phyloP scores from a whole-genome alignment of 2,888 invertebrate species.

The Mythimna pallens region DNA sequence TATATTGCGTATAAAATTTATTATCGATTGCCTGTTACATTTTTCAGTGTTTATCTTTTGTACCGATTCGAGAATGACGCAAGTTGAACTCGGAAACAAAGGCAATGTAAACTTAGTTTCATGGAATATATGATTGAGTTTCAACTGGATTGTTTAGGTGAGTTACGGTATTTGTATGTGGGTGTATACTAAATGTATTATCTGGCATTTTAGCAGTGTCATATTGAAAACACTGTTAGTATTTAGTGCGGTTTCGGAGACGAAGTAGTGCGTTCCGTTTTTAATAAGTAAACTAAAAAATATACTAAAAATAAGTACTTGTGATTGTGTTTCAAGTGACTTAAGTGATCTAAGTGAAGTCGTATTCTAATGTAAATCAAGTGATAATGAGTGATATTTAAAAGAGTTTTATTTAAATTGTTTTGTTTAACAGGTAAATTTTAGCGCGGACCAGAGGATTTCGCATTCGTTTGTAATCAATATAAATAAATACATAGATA shows the following conservation, averaged over 20 bases:
- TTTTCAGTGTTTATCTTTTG: conserved; percentile 85
- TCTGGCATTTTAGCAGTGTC: conserved; percentile 88
- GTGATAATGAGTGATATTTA: conserved; percentile 12
- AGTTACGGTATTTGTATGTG: conserved; percentile 49
- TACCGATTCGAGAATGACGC: conserved; percentile 62
- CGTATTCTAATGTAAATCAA: not conserved
- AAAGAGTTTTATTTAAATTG: conserved; percentile 20
- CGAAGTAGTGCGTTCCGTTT: conserved; percentile 51
- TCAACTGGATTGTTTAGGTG: conserved; percentile 53
- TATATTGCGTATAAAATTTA: conserved; percentile 62
- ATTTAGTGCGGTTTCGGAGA: conserved; percentile 69
- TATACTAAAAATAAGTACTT: conserved; percentile 14
- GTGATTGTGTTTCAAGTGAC: not conserved
- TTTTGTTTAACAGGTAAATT: conserved; percentile 60
- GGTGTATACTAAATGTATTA: conserved; percentile 77
- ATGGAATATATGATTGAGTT: conserved; percentile 46
- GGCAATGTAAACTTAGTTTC: conserved; percentile 62
- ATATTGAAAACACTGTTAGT: conserved; percentile 84
- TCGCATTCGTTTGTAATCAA: conserved; percentile 42
- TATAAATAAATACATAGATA: conserved; percentile 46
- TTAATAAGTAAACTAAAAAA: conserved; percentile 43
- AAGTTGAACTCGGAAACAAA: conserved; percentile 51
- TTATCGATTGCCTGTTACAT: conserved; percentile 66
- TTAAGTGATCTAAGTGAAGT: conserved; percentile 37
- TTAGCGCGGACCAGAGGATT: conserved; percentile 17